Base-by-base conservation (phyloP, 2,113 vertebrate species). In the Silurus asotus region DNA sequence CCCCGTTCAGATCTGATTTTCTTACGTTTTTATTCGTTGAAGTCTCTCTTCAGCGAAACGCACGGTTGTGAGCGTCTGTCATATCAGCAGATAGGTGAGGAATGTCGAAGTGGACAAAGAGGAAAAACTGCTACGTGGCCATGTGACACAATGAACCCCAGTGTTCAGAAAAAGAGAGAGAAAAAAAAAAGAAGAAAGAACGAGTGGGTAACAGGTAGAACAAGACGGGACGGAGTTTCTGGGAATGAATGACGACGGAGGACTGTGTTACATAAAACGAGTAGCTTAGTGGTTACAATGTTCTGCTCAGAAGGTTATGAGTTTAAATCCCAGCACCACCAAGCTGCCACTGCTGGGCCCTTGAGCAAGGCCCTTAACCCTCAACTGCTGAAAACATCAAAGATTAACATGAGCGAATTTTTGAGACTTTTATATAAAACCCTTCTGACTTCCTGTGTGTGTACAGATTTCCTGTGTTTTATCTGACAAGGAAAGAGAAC, bases 51-150 rank as follows among this genome's bases (percentile, higher is more conserved):
- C 70, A 75, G 72, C 45, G 2, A n/a, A 10, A 6, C 20, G 48
- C 2, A 13, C 20, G 13, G 23, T 6, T 74, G 20, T 87, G 45
- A 84, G 53, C 64, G 61, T 81, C 55, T 75, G 81, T 87, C 84
- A 88, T 84, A 85, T 88, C 86, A 77, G 55, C 87, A 91, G 92
- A 93, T 91, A 93, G 92, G 91, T 93, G 84, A 92, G 93, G 92
- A 93, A 95, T 94, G 92, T 83, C 87, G 91, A 86, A 61, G 86
- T 91, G 90, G 92, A 92, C 91, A 92, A 93, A 92, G 93, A 92
- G 56, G 87, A 75, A 91, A 89, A 77, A 67, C 88, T 88, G 91
- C 90, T 88, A 91, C 88, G 87, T 72, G 83, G 86, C n/a, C 88
- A 79, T 82, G 87, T 56, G 87, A 89, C 88, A 94, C 91, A 93